Base-by-base conservation (phyloP, 2,113 vertebrate species). In the Gadus macrocephalus region DNA sequence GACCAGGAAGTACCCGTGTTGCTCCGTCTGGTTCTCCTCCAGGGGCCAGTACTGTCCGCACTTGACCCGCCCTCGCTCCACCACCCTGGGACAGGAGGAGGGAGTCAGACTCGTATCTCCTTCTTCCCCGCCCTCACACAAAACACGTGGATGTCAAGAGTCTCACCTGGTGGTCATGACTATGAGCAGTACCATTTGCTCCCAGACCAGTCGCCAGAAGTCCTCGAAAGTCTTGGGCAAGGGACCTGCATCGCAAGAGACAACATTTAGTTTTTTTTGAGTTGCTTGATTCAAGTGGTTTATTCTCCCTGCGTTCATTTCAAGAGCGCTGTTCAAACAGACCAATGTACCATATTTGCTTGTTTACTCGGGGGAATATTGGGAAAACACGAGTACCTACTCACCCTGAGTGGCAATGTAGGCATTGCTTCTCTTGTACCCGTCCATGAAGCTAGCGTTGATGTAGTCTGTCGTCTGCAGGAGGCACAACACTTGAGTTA, bases 171-270 rank as follows among this genome's bases (percentile, higher is more conserved):
- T 93, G 63, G 92, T 93, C 92, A 93, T 93, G 65, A 93, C 91
- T 16, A 93, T 91, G 67, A 93, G 90, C 77, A 92, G 88, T 78
- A 93, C 92, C 89, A 92, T 90, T 83, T 93, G 92, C 75, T 93
- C 92, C 91, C 91, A 93, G 63, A 93, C 91, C 92, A 93, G 92
- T 62, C 86, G 88, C 92, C 92, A 93, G 79, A 93, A 93, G 79
- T 93, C 92, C 62, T 73, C 88, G 78, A 91, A 93, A 0, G 92
- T 93, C 89, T 92, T 93, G 74, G 92, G 92, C 86, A 93, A 80
- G 78, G 92, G 91, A 82, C 92, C 92, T 93, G 70, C 53, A 71
- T 17, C 7, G 6, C 20, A 86, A 59, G 76, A 75, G 22, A 20
- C 61, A 22, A 14, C 8, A 62, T 28, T 62, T 15, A 22, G n/a